Conservation (phyloP, 2,888 invertebrate genomes). For the Diadromus collaris region DNA sequence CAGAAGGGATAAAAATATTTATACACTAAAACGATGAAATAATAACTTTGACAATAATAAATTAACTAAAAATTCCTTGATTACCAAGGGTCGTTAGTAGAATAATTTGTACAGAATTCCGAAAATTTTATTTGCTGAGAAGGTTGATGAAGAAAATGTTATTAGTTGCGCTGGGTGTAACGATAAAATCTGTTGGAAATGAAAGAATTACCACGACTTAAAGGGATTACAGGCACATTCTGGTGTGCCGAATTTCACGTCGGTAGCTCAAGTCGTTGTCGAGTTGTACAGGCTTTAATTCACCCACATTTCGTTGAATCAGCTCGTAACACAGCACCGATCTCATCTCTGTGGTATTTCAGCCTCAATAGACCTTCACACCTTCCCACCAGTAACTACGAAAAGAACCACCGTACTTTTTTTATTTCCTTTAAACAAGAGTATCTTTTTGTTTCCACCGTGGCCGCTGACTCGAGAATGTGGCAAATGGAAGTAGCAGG, state of each 20-base stretch:
- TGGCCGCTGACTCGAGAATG: background rate
- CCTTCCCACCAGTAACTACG: background rate
- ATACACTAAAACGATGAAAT: background rate
- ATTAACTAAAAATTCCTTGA: too few relatives aligned
- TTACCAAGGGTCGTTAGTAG: too few relatives aligned
- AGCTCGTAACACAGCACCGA: background rate
- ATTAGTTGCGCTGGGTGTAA: too few relatives aligned
- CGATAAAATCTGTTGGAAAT: background rate
- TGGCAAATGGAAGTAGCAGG: constrained; percentile 25
- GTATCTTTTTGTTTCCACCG: background rate
- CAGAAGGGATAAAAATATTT: background rate
- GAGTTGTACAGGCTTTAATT: background rate
- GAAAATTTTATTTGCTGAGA: background rate
- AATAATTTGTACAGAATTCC: too few relatives aligned
- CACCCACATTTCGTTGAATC: background rate
- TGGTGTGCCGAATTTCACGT: background rate
- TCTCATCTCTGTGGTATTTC: background rate
- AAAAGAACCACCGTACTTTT: background rate
- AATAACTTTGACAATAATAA: too few relatives aligned
- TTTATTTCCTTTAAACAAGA: background rate
- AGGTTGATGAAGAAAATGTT: background rate
- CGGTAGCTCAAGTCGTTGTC: background rate
- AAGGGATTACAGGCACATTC: background rate
- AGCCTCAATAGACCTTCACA: constrained; percentile 1
- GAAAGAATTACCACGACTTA: background rate